Evolutionary conservation across 1,140 invertebrate genomes (phyloP), one percentile per base, ranked within the genome.

Genomic region (Penaeus japonicus): DNA sequence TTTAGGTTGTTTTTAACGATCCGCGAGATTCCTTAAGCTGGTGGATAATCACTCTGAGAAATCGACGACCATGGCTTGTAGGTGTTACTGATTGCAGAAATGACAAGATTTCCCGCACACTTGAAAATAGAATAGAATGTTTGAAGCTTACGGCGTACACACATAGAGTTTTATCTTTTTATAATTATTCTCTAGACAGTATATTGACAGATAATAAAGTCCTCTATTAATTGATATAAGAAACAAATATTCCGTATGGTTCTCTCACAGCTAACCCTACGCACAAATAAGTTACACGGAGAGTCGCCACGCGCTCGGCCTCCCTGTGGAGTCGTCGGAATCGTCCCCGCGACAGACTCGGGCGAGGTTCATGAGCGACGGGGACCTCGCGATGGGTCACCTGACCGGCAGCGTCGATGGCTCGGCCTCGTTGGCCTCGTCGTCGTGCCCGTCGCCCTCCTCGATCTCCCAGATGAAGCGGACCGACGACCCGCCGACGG

Each of bases 391-490:
- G 65, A 84, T n/a, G 30, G 82, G 82, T 84, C 87, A 84, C 87
- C 81, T 89, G 22, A 77, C 17, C 17, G 87, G 65, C 18, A 27
- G 70, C 27, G 24, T n/a, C 27, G 27, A 54, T 1, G 55, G 27
- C 30, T 89, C 89, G 0, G 47, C 54, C 70, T 86, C 84, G 10
- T 79, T 65, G 15, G 80, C n/a, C n/a, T 87, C 85, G 35, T 89
- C 89, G 39, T 89, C 89, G n/a, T 55, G 78, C 7, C 77, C 80
- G 24, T 89, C 89, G 3, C 89, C 84, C 53, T 89, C 89, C 54
- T 89, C 84, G 24, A 89, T 89, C 59, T 89, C 89, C 89, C 89
- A 89, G 12, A 89, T 89, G 57, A 86, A 89, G 39, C 89, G 82
- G 10, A 86, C 80, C 20, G 87, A 89, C 27, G 89, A 87, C 47